Conservation (phyloP, 2,113 vertebrate species). For the Todiramphus chloris region DNA sequence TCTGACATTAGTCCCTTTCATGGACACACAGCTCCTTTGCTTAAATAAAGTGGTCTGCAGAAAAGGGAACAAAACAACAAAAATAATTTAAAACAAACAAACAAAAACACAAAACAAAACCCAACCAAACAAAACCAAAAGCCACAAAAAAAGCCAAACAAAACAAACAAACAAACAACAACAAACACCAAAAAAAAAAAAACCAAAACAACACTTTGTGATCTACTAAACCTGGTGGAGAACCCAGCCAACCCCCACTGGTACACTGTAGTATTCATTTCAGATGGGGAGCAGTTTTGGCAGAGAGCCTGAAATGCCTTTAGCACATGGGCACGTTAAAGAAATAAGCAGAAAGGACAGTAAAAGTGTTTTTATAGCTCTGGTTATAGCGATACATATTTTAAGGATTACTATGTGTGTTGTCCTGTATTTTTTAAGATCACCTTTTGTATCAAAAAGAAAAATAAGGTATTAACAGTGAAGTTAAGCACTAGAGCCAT, state of each 20-base stretch:
- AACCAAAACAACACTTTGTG: neutral
- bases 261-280: neutral
- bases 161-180: neutral
- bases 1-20: neutral
- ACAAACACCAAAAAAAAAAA: neutral
- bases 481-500: neutral
- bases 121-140: neutral
- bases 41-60: neutral
- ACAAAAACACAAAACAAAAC: neutral
- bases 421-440: neutral
- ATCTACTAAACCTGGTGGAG: neutral
- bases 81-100: neutral
- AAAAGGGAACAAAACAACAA: neutral
- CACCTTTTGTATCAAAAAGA: neutral
- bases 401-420: neutral
- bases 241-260: neutral
- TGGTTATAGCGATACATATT: neutral
- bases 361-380: neutral
- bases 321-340: neutral
- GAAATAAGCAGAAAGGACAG: neutral
- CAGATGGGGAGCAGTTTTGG: neutral
- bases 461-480: neutral
- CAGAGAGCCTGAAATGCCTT: neutral
- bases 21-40: neutral
- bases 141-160: too few species aligned